A percentile compares a stretch with the other conserved stretches of the same genome.
phyloP scores from a whole-genome alignment of 2,113 vertebrate genomes.

The Gnathonemus echidnorhynchus region DNA sequence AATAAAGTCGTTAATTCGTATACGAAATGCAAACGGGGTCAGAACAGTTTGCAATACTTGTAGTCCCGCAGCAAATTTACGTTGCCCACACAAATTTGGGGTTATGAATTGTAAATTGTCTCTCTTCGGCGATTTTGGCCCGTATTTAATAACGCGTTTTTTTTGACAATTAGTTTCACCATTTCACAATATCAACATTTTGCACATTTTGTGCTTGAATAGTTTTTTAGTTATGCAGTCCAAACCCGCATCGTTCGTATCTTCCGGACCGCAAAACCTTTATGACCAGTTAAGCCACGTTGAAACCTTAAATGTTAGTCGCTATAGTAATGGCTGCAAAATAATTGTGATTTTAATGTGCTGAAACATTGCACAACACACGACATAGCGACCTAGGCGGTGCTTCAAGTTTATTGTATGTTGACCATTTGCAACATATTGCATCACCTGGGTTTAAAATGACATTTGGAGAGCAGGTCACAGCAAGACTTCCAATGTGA shows the following conservation, averaged over 20 bases:
- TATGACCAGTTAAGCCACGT: neutral
- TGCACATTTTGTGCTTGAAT: neutral
- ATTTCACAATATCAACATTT: neutral
- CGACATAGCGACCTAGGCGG: neutral
- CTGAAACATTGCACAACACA: neutral
- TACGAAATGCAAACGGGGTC: neutral
- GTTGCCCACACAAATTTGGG: neutral
- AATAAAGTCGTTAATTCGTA: neutral
- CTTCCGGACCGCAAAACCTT: neutral
- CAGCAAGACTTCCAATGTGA: neutral
- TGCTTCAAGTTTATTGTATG: neutral
- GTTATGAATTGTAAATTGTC: neutral
- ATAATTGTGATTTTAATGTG: neutral
- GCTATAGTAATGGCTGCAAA: neutral
- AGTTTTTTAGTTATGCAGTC: neutral
- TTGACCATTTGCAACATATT: conserved; percentile 7
- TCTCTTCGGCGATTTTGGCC: neutral
- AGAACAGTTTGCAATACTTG: neutral
- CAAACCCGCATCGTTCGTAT: neutral
- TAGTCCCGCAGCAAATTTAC: neutral
- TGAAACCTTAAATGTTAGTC: neutral
- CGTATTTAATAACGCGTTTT: neutral
- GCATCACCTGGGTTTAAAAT: neutral
- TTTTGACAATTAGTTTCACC: neutral
- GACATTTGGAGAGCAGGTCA: neutral